A percentile compares a stretch with the other conserved stretches of the same genome.
These are phyloP conservation scores for Gryllus longicercus DNA, from an alignment of 2,888 invertebrate species.

Conservation along the genomic window DNA sequence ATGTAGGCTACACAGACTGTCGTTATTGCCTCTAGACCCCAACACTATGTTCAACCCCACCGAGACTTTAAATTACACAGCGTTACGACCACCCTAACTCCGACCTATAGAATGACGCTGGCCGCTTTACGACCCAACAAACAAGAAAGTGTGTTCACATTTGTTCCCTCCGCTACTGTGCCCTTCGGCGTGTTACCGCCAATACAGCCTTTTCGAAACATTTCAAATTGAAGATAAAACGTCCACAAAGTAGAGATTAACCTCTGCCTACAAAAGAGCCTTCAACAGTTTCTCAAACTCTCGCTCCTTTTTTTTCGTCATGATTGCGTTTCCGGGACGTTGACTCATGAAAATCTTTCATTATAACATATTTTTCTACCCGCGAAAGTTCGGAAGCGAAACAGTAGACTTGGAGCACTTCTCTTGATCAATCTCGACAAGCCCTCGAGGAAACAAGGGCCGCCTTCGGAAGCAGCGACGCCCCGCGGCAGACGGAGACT, in stretches of 20 bases:
- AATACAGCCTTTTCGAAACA: neutral
- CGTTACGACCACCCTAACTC: neutral
- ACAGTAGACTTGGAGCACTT: neutral
- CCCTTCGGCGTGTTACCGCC: neutral
- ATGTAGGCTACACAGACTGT: slow-evolving; percentile 9
- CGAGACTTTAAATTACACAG: neutral
- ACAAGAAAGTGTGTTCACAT: neutral
- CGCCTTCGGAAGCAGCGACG: neutral
- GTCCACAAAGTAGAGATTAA: neutral
- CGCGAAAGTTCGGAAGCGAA: slow-evolving; percentile 4
- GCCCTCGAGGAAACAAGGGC: neutral
- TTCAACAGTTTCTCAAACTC: no score
- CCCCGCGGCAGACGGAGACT: no score
- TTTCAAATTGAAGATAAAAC: neutral
- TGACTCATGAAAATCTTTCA: neutral
- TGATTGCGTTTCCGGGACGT: neutral
- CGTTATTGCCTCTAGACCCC: neutral
- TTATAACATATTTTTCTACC: slow-evolving; percentile 5
- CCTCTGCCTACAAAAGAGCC: neutral
- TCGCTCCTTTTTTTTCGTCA: neutral
- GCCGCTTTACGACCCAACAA: neutral
- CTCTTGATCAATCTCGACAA: neutral
- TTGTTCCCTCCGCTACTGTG: neutral
- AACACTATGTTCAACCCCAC: neutral
- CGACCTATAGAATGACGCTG: neutral